Evolutionary conservation across 2,888 invertebrate genomes (phyloP).

Genomic region (Lasioglossum leucozonium): DNA sequence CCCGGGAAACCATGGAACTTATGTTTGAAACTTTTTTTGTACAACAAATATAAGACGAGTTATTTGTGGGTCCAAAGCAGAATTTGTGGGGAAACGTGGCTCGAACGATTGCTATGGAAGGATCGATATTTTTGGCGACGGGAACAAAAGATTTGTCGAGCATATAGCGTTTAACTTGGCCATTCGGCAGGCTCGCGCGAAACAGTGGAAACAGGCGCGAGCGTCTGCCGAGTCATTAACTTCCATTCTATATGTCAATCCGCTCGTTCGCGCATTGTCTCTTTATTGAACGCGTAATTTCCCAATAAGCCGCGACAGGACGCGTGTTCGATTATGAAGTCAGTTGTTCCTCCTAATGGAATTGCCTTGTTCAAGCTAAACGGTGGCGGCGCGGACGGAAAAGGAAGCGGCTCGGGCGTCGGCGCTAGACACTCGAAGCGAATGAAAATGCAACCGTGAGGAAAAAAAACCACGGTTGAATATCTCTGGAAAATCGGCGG

Average conservation of each 20-base stretch:
- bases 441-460: not conserved
- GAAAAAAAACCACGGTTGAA: not conserved
- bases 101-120: not conserved
- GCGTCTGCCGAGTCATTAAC: constrained; percentile 15
- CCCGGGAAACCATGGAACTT: no score
- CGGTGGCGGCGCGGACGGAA: not conserved
- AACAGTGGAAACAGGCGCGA: constrained; percentile 2
- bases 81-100: not conserved
- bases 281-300: constrained; percentile 10
- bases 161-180: not conserved
- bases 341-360: constrained; percentile 8
- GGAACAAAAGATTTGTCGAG: not conserved
- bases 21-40: no score
- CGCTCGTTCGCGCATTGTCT: constrained; percentile 7
- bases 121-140: not conserved
- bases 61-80: not conserved
- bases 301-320: constrained; percentile 9
- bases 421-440: not conserved
- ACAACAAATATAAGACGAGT: no score
- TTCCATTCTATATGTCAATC: constrained; percentile 11
- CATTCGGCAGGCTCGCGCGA: not conserved
- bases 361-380: constrained; percentile 4
- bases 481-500: not conserved
- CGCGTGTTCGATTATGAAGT: constrained; percentile 9
- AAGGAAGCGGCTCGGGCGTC: not conserved